Evolutionary conservation across 1,140 invertebrate species (phyloP).

Genomic region (Aporrectodea caliginosa): DNA sequence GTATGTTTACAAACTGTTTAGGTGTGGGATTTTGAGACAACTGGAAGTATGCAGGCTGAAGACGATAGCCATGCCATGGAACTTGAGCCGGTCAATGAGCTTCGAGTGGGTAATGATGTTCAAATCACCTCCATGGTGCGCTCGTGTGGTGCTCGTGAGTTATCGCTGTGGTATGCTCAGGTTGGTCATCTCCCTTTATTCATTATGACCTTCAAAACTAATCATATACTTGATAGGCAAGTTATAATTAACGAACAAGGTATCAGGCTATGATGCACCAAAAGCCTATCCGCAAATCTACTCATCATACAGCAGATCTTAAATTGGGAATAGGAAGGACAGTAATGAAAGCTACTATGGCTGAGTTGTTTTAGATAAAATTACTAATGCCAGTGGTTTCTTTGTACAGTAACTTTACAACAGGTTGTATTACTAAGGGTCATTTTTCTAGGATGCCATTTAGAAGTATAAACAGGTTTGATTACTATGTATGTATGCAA

Average conservation of each 20-base stretch:
- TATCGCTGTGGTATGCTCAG: slow-evolving; percentile 68
- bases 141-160: slow-evolving; percentile 54
- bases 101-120: slow-evolving; percentile 58
- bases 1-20: no score
- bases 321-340: no score
- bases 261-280: no score
- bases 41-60: slow-evolving; percentile 72
- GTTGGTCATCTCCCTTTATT: no score
- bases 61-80: slow-evolving; percentile 73
- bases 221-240: no score
- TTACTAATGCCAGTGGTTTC: background rate
- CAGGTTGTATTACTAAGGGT: background rate
- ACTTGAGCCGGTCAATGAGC: slow-evolving; percentile 77
- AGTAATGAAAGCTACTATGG: no score
- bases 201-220: no score
- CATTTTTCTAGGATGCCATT: background rate
- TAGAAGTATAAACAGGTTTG: background rate
- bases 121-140: slow-evolving; percentile 61
- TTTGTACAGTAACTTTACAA: background rate
- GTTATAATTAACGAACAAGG: no score
- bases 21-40: slow-evolving; percentile 81
- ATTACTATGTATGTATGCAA: background rate
- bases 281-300: no score
- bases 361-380: background rate
- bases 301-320: no score